Conservation (phyloP, 2,113 vertebrate species). For the Paedocypris sp. region DNA sequence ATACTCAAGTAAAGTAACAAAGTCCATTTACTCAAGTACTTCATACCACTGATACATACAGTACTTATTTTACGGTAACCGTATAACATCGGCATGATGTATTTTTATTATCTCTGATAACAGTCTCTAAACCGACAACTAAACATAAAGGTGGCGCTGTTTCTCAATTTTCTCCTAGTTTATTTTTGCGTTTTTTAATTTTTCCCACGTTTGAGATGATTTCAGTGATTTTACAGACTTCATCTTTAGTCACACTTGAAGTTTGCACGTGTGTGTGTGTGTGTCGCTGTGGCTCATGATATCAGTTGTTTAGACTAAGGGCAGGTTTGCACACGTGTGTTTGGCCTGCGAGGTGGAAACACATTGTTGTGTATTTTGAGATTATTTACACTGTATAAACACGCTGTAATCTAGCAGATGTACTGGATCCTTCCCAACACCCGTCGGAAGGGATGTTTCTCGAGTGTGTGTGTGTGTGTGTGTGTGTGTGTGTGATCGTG, state of each 20-base stretch:
- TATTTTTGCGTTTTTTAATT: too few species aligned
- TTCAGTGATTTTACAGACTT: too few species aligned
- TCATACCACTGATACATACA: too few species aligned
- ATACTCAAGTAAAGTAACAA: too few species aligned
- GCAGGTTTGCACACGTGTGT: conserved; percentile 35
- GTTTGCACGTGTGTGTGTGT: not conserved
- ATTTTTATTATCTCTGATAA: too few species aligned
- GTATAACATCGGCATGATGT: too few species aligned
- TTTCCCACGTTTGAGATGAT: too few species aligned
- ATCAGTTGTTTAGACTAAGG: conserved; percentile 36
- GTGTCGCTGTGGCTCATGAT: conserved; percentile 4
- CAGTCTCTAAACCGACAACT: too few species aligned
- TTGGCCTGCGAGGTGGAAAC: conserved; percentile 38
- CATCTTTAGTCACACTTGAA: not conserved
- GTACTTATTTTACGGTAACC: too few species aligned
- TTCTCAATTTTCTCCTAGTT: too few species aligned
- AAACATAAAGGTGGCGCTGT: too few species aligned
- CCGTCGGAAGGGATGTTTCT: conserved; percentile 22
- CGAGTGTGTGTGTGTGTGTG: conserved; percentile 8
- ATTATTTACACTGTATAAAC: conserved; percentile 49
- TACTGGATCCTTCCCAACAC: conserved; percentile 9
- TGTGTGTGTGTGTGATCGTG: conserved; percentile 10
- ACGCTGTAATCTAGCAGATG: conserved; percentile 42
- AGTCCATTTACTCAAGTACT: too few species aligned
- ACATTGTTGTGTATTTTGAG: conserved; percentile 47